These are phyloP conservation scores for Strigops habroptila DNA, from an alignment of 2,113 vertebrate species.

Conservation along the genomic window DNA sequence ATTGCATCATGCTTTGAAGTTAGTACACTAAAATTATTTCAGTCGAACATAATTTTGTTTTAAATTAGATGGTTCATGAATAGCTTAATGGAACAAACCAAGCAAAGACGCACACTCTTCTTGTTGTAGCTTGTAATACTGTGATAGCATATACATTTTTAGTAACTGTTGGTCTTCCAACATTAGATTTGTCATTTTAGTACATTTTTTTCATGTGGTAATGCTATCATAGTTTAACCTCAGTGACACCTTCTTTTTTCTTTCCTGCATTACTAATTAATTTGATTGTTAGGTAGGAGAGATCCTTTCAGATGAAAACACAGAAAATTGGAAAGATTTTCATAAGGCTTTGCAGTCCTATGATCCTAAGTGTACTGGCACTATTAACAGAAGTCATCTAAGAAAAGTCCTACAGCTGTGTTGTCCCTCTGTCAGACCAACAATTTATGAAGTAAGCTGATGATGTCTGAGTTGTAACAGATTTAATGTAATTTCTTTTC, in stretches of 20 bases:
- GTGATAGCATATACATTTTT: not conserved
- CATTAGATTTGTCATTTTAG: not conserved
- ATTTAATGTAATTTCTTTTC: not conserved
- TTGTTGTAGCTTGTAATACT: conserved; percentile 22
- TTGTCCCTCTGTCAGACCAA: conserved; percentile 56
- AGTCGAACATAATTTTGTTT: not conserved
- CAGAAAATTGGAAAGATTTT: conserved; percentile 42
- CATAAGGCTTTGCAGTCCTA: conserved; percentile 20
- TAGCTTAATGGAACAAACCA: not conserved
- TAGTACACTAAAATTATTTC: not conserved
- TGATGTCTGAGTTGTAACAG: not conserved
- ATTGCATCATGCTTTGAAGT: not conserved
- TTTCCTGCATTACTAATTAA: not conserved
- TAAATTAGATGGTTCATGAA: not conserved
- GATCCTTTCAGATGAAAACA: conserved; percentile 39
- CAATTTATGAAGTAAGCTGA: conserved; percentile 64
- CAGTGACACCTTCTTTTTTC: not conserved
- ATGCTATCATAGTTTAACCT: not conserved
- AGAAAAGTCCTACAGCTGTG: conserved; percentile 43
- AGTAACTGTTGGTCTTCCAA: not conserved
- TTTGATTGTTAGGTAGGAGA: conserved; percentile 39
- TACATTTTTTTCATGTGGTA: not conserved
- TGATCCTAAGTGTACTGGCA: conserved; percentile 29
- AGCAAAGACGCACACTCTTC: not conserved
- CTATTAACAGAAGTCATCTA: conserved; percentile 44